These are phyloP conservation scores for Euplagia quadripunctaria DNA, from an alignment of 2,888 invertebrate species.

Conservation along the genomic window DNA sequence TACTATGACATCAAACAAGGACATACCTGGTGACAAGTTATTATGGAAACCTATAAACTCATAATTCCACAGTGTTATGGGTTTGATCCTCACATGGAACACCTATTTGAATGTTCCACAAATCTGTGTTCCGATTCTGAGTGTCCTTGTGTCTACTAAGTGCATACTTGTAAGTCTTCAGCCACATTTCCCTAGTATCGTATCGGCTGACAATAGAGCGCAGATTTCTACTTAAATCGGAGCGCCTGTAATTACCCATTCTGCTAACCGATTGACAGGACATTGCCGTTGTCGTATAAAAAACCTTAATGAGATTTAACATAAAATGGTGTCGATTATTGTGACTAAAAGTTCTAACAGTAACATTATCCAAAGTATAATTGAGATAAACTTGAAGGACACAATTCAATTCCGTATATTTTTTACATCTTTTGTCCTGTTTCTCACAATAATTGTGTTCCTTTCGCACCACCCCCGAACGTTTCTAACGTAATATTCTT, in stretches of 20 bases:
- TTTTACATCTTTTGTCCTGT: not conserved
- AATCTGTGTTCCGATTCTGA: too few relatives aligned
- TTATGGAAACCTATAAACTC: not conserved
- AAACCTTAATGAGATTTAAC: too few relatives aligned
- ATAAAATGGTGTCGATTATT: not conserved
- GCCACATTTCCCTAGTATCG: too few relatives aligned
- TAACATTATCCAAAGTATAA: not conserved
- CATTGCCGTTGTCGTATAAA: too few relatives aligned
- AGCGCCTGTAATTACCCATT: too few relatives aligned
- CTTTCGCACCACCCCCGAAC: slow-evolving; percentile 10
- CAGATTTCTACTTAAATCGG: not conserved
- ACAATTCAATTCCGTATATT: not conserved
- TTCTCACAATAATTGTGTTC: slow-evolving; percentile 2
- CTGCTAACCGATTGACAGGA: too few relatives aligned
- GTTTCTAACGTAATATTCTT: slow-evolving; percentile 10
- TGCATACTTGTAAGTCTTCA: too few relatives aligned
- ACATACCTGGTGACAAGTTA: not conserved
- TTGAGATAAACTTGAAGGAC: not conserved
- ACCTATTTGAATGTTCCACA: too few relatives aligned
- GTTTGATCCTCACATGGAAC: too few relatives aligned
- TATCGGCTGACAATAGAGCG: not conserved
- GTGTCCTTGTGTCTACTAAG: too few relatives aligned
- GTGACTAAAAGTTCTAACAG: not conserved
- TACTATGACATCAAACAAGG: not conserved
- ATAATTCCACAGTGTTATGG: not conserved